A percentile compares a stretch with the other conserved stretches of the same genome.
These are phyloP conservation scores for Glyptemys insculpta DNA, from an alignment of 2,797 vertebrate species.

Conservation along the genomic window DNA sequence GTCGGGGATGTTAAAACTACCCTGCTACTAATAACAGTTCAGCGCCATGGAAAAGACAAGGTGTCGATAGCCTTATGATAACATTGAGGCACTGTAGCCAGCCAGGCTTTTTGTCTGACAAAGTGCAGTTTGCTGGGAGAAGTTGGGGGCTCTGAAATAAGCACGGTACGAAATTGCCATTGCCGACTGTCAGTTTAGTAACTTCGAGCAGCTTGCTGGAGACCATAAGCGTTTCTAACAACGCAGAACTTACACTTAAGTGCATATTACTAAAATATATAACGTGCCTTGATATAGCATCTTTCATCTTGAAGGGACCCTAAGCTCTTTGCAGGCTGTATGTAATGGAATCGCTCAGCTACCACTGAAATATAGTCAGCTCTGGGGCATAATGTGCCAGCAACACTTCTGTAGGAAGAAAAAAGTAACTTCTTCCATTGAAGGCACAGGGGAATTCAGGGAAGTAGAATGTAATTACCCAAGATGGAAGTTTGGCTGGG, in stretches of 20 bases:
- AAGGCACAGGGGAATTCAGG: slow-evolving; percentile 16
- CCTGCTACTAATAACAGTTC: slow-evolving; percentile 51
- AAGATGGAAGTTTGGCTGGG: slow-evolving; percentile 9
- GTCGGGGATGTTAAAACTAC: slow-evolving; percentile 24
- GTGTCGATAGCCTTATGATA: slow-evolving; percentile 64
- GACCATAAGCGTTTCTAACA: slow-evolving; percentile 51
- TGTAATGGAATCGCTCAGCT: slow-evolving; percentile 52
- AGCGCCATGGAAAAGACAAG: slow-evolving; percentile 36
- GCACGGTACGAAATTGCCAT: slow-evolving; percentile 37
- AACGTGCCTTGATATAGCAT: slow-evolving; percentile 41
- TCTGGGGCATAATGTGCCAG: slow-evolving; percentile 48
- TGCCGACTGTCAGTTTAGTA: slow-evolving; percentile 63
- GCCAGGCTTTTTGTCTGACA: slow-evolving; percentile 55
- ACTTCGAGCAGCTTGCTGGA: slow-evolving; percentile 41
- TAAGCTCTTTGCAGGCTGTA: slow-evolving; percentile 46
- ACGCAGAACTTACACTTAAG: slow-evolving; percentile 58
- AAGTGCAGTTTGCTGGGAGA: slow-evolving; percentile 65
- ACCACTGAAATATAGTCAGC: slow-evolving; percentile 4
- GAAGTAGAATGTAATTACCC: slow-evolving; percentile 21
- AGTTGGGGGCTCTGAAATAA: slow-evolving; percentile 50
- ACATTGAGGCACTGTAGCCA: slow-evolving; percentile 50
- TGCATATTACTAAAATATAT: slow-evolving; percentile 60
- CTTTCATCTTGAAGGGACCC: slow-evolving; percentile 44
- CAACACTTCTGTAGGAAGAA: slow-evolving; percentile 21
- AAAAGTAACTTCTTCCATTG: slow-evolving; percentile 21